Evolutionary conservation across 2,797 vertebrate genomes (phyloP), one percentile per base, ranked within the genome.

Genomic region (Enteromius treurensis): DNA sequence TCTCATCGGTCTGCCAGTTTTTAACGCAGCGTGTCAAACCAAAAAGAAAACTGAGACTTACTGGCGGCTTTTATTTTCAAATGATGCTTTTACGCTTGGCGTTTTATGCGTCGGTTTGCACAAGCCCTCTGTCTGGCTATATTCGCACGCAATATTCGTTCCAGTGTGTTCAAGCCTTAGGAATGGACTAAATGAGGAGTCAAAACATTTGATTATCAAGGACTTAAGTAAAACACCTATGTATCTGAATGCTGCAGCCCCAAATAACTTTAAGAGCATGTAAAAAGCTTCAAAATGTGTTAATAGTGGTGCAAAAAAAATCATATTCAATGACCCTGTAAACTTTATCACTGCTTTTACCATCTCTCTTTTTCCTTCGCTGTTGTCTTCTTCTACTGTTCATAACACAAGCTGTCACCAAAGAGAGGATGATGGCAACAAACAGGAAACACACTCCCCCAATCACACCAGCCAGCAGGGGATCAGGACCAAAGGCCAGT

Each of bases 401-500:
- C 96, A 97, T 97, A 85, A 95, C 89, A 90, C 97, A 98, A 3
- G 96, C 97, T 0, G 95, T 96, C 90, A 95, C 90, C 85, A 97
- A 86, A 70, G 97, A 97, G 80, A 99, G 95, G 84, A 97, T 87
- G 85, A 99, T 93, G 0, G 97, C 96, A 70, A 95, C 90, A 64
- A 96, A 95, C 86, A 99, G 95, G 90, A 99, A 99, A 91, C 97
- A 97, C 86, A 96, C 93, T 0, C 97, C 98, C 0, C 94, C 98
- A 3, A 99, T 92, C 86, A 98, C 92, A 1, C 97, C 98, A 0
- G 98, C 97, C 90, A 99, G 86, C 82, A 99, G 93, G 0, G 97
- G 96, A 91, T 97, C 94, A 0, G 96, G 96, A 83, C 97, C 91
- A n/a, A 96, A 93, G 84, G 96, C 96, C 0, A 97, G 91, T 85